These are phyloP conservation scores for Epinotia demarniana DNA, from an alignment of 2,888 invertebrate genomes.

Conservation along the genomic window DNA sequence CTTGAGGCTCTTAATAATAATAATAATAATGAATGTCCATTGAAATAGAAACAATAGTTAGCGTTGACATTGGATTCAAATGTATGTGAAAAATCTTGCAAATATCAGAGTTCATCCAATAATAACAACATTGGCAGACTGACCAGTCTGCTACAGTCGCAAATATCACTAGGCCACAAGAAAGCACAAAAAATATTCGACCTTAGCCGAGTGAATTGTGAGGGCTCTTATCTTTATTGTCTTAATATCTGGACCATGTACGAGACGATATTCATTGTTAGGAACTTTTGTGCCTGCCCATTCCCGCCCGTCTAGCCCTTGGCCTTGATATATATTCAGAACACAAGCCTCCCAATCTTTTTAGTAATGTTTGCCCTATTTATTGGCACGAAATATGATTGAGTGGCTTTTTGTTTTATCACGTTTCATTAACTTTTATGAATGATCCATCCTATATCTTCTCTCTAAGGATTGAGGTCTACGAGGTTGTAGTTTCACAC, in stretches of 20 bases:
- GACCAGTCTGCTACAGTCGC: conserved; percentile 56
- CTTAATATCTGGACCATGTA: conserved; percentile 36
- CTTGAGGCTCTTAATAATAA: too few relatives aligned
- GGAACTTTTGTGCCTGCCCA: conserved; percentile 11
- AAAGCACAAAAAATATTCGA: conserved; percentile 61
- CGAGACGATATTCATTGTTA: conserved; percentile 27
- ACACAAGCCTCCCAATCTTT: conserved; percentile 23
- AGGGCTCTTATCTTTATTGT: conserved; percentile 39
- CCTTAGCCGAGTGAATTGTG: conserved; percentile 41
- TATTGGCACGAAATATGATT: background rate
- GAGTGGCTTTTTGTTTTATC: too few relatives aligned
- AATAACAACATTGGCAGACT: conserved; percentile 75
- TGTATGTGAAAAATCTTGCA: conserved; percentile 38
- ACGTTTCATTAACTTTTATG: too few relatives aligned
- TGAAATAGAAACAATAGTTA: background rate
- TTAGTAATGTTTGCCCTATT: background rate
- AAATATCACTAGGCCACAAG: conserved; percentile 79
- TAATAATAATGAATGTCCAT: conserved; percentile 23
- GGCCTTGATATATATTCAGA: conserved; percentile 32
- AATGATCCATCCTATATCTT: too few relatives aligned
- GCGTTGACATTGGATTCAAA: background rate
- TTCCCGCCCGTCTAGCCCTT: conserved; percentile 24
- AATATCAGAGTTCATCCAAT: conserved; percentile 71
- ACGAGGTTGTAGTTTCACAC: too few relatives aligned
- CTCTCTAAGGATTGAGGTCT: too few relatives aligned